phyloP scores from a whole-genome alignment of 2,113 vertebrate genomes.

The Rhabdomys dilectus region DNA sequence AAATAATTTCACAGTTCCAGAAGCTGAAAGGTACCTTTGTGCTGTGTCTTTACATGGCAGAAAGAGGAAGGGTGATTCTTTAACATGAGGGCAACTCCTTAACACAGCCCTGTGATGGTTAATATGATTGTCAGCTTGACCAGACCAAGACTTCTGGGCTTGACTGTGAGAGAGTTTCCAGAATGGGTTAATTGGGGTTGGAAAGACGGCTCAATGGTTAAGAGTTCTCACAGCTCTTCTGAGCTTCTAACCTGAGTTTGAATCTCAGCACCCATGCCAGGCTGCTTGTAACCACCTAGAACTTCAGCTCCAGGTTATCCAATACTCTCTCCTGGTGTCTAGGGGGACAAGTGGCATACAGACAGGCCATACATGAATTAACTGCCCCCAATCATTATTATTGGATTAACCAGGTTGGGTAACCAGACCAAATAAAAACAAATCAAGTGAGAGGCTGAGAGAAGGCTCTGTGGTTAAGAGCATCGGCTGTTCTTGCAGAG shows the following conservation, averaged over 20 bases:
- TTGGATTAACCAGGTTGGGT: background rate
- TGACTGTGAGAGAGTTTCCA: background rate
- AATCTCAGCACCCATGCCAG: background rate
- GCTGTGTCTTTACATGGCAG: background rate
- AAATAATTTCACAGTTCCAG: background rate
- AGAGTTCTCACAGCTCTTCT: background rate
- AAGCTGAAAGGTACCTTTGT: background rate
- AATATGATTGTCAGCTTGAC: background rate
- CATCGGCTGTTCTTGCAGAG: background rate
- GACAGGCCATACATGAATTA: background rate
- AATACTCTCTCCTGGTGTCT: background rate
- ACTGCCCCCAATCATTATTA: background rate
- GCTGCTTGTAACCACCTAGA: background rate
- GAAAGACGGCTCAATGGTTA: background rate
- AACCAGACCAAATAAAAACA: background rate
- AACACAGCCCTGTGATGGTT: background rate
- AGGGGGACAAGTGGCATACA: background rate
- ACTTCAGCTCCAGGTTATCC: background rate
- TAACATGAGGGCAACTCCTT: background rate
- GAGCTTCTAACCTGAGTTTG: background rate
- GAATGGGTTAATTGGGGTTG: background rate
- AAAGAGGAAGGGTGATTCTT: background rate
- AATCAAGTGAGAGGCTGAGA: background rate
- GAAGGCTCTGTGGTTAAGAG: background rate
- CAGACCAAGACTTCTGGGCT: background rate